phyloP scores from a whole-genome alignment of 2,113 vertebrate species.

The Sebastes schlegelii region DNA sequence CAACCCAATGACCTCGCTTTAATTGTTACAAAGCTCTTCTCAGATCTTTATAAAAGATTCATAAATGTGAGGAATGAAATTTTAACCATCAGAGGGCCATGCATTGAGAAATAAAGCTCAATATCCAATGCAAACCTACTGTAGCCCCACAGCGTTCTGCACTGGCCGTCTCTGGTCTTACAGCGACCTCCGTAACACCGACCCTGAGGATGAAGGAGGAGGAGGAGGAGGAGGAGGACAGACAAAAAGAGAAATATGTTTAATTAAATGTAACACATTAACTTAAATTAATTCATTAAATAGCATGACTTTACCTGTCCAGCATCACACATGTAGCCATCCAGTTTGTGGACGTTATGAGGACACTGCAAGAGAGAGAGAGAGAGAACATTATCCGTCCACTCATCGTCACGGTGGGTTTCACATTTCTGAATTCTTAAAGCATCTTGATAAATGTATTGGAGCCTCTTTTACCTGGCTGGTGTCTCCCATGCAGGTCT shows the following conservation, averaged over 20 bases:
- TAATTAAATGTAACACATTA: not conserved
- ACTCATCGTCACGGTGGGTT: not conserved
- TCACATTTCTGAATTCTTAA: not conserved
- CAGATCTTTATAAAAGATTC: not conserved
- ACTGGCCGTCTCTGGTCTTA: constrained; percentile 94
- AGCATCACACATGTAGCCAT: constrained; percentile 92
- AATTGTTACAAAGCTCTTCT: not conserved
- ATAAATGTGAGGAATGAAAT: not conserved
- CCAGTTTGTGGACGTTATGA: constrained; percentile 95
- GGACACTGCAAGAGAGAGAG: constrained; percentile 87
- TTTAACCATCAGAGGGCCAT: constrained; percentile 1
- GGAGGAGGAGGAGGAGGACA: constrained; percentile 11
- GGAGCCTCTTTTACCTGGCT: constrained; percentile 87
- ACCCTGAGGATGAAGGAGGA: constrained; percentile 90
- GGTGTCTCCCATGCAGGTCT: constrained; percentile 94
- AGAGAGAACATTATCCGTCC: constrained; percentile 16
- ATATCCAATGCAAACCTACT: constrained; percentile 83
- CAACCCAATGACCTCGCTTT: not conserved
- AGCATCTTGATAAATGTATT: not conserved
- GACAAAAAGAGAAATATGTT: not conserved
- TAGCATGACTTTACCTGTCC: constrained; percentile 87
- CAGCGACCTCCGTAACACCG: constrained; percentile 96
- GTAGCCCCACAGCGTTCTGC: constrained; percentile 90
- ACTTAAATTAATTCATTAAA: not conserved
- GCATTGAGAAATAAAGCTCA: not conserved